Base-by-base conservation (phyloP, 1,140 invertebrate species). In the Teleogryllus occipitalis region DNA sequence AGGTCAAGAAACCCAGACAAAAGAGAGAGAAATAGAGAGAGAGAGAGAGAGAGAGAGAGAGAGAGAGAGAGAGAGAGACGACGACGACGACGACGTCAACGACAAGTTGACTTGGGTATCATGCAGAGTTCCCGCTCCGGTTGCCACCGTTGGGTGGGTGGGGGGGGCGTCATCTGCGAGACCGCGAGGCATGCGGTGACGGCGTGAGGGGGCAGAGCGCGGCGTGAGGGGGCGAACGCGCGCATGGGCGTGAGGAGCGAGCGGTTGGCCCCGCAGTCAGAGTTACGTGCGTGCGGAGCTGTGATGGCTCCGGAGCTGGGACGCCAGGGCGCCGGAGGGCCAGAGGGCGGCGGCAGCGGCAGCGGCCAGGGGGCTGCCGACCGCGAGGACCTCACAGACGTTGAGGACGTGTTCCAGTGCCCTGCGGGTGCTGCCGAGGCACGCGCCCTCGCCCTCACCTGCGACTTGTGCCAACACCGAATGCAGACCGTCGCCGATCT, bases 401-500 rank as follows among this genome's bases (percentile, higher is more conserved):
- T 6, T 47, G 47, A 47, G 54, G n/a, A 15, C 14, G 74, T 39
- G 14, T 39, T 39, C n/a, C 74, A 22, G 21, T n/a, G 48, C 7
- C 47, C 76, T 3, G n/a, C 48, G 47, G 76, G 76, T 7, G n/a
- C 48, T 8, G 46, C 76, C 7, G 80, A 79, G 10, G 80, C 80
- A 15, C 65, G 80, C 7, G 74, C 77, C 8, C 77, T 81, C 27
- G 80, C 80, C 18, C 46, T 81, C 12, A 81, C 80, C 7, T 81
- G 80, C 22, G 80, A 81, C 7, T 54, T 81, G 47, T 81, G 80
- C 39, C 77, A 81, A 48, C 80, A 75, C 72, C 73, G 80, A 7
- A 81, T 81, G 74, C 80, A 81, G 75, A 74, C 80, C 7, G 77
- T 79, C 22, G 80, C 80, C 48, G 80, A 81, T 76, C 48, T 81